Conservation (phyloP, 2,113 vertebrate species). For the Natator depressus region DNA sequence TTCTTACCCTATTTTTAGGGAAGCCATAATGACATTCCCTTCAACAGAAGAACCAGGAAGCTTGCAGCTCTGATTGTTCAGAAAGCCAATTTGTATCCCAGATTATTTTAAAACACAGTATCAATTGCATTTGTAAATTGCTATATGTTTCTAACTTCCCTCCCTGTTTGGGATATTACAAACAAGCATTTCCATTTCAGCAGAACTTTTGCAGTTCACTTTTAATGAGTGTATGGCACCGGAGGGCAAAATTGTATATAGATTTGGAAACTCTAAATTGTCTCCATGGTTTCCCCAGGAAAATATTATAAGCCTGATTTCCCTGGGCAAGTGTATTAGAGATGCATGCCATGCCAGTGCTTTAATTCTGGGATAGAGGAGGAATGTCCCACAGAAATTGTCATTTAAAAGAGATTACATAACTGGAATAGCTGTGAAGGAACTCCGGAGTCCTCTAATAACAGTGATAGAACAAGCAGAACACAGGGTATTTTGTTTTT, state of each 20-base stretch:
- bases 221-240: constrained; percentile 16
- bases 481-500: background rate
- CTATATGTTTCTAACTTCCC: fast-evolving
- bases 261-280: constrained; percentile 10
- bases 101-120: background rate
- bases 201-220: constrained; percentile 3
- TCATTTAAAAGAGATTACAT: background rate
- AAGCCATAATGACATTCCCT: background rate
- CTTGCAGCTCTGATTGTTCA: background rate
- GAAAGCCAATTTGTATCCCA: background rate
- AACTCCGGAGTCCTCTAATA: background rate
- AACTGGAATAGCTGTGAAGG: background rate
- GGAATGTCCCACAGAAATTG: background rate
- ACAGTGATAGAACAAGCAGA: background rate
- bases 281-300: constrained; percentile 29
- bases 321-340: background rate
- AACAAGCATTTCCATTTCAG: background rate
- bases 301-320: background rate
- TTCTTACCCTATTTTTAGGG: background rate
- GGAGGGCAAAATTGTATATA: constrained; percentile 11
- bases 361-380: background rate
- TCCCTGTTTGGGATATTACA: background rate
- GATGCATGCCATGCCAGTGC: background rate
- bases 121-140: background rate
- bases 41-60: fast-evolving